Conservation (phyloP, 2,888 invertebrate genomes). For the Torymus aiolomorphi region DNA sequence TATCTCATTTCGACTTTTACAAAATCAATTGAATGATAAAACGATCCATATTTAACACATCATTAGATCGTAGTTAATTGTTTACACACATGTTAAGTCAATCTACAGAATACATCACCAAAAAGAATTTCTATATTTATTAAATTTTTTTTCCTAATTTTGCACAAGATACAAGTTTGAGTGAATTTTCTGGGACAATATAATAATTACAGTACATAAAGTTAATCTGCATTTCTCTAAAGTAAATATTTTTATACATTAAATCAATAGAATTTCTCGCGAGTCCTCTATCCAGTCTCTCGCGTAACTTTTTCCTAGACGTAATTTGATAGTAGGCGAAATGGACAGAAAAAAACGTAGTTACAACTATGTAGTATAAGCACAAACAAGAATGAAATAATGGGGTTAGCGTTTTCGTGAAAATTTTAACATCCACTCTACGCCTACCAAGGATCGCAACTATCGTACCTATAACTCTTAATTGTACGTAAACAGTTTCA, state of each 20-base stretch:
- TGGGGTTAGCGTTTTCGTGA: slow-evolving; percentile 39
- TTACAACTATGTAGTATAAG: slow-evolving; percentile 48
- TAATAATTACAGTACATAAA: neutral
- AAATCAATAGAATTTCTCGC: neutral
- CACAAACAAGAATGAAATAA: slow-evolving; percentile 9
- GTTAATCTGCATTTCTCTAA: neutral
- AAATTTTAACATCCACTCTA: slow-evolving; percentile 66
- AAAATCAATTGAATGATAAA: too few relatives aligned
- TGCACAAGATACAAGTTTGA: too few relatives aligned
- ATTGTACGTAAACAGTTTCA: slow-evolving; percentile 66
- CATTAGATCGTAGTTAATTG: too few relatives aligned
- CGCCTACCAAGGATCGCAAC: slow-evolving; percentile 70
- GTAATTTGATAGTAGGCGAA: slow-evolving; percentile 52
- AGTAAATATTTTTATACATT: neutral
- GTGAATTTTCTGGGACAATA: too few relatives aligned
- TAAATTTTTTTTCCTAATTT: too few relatives aligned
- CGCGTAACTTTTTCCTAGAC: slow-evolving; percentile 43
- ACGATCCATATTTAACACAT: too few relatives aligned
- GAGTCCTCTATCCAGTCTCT: slow-evolving; percentile 45
- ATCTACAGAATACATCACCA: too few relatives aligned
- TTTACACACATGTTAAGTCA: too few relatives aligned
- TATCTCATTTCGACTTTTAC: too few relatives aligned
- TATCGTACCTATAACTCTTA: slow-evolving; percentile 70
- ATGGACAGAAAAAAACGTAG: slow-evolving; percentile 49
- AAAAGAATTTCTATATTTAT: too few relatives aligned